Evolutionary conservation across 2,113 vertebrate species (phyloP).

Genomic region (Passer domesticus): DNA sequence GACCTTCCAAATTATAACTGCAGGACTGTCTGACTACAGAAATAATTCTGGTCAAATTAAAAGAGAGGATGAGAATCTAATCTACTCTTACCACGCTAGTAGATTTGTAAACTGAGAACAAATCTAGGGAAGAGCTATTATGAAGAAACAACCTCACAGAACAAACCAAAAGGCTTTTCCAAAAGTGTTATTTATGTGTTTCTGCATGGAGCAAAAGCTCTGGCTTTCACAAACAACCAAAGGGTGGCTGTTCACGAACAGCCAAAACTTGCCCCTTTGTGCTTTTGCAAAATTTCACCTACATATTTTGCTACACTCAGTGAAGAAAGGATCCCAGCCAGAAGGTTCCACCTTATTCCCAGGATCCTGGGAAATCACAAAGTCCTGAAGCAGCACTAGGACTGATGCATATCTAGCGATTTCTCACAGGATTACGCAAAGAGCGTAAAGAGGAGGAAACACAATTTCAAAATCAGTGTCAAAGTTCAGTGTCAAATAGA

Average conservation of each 20-base stretch:
- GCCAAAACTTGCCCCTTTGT: neutral
- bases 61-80: neutral
- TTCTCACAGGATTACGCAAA: slow-evolving; percentile 23
- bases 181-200: neutral
- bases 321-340: neutral
- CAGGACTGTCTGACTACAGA: neutral
- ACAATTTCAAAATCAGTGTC: neutral
- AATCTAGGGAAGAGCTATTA: neutral
- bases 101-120: neutral
- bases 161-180: neutral
- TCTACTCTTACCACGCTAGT: neutral
- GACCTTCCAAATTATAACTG: neutral
- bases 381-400: neutral
- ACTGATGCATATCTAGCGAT: neutral
- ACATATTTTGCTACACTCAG: neutral
- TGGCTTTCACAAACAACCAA: neutral
- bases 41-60: accelerated
- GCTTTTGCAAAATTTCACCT: neutral
- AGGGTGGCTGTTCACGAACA: neutral
- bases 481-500: neutral
- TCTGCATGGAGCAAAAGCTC: neutral
- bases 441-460: neutral
- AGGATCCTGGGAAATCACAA: neutral
- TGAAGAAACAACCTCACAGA: neutral
- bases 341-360: neutral